These are phyloP conservation scores for Drosophila jambulina DNA, from an alignment of 1,140 invertebrate species.

Conservation along the genomic window DNA sequence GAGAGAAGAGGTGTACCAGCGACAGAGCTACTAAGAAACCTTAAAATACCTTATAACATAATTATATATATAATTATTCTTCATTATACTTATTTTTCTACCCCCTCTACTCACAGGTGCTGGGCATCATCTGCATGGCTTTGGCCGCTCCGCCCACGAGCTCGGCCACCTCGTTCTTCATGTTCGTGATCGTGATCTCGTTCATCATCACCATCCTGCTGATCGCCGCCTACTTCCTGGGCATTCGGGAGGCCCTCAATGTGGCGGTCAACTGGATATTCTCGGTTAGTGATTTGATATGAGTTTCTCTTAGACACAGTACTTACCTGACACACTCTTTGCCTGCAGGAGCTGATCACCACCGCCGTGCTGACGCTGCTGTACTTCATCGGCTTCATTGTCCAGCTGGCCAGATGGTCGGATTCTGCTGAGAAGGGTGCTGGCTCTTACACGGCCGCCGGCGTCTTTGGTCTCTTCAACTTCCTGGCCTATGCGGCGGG, in stretches of 20 bases:
- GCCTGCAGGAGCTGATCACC: constrained; percentile 91
- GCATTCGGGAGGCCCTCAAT: constrained; percentile 91
- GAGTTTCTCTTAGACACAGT: not conserved
- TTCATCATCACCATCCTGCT: constrained; percentile 94
- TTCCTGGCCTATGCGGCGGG: constrained; percentile 91
- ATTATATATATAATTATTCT: not conserved
- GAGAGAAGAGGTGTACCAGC: not conserved
- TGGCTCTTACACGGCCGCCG: constrained; percentile 89
- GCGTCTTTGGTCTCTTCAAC: constrained; percentile 93
- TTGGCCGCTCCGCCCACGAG: constrained; percentile 88
- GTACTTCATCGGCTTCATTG: constrained; percentile 92
- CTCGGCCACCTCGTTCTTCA: constrained; percentile 91
- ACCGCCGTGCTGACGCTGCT: constrained; percentile 89
- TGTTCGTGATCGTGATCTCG: constrained; percentile 92
- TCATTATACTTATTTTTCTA: not conserved
- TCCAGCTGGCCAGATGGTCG: constrained; percentile 89
- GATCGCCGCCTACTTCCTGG: constrained; percentile 92
- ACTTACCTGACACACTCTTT: not conserved
- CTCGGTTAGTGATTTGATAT: constrained; percentile 87
- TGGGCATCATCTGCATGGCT: constrained; percentile 93
- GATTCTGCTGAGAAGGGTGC: constrained; percentile 71
- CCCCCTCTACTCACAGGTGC: constrained; percentile 87
- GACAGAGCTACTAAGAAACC: not conserved
- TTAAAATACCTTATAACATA: not conserved
- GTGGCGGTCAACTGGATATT: constrained; percentile 93